Base-by-base conservation (phyloP, 2,797 vertebrate genomes). In the Spinus olivaceus region DNA sequence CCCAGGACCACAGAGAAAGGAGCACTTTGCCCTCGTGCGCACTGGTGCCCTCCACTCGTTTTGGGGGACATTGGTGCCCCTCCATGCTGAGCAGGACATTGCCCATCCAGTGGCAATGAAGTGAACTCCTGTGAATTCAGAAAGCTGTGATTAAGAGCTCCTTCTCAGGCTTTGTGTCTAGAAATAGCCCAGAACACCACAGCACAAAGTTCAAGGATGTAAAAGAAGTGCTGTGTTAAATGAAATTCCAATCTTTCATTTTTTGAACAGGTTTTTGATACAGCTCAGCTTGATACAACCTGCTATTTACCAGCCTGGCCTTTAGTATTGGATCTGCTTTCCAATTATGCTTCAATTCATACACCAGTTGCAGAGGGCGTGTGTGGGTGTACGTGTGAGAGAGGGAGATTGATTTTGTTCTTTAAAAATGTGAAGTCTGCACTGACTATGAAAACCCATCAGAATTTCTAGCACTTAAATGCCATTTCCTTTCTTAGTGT, bases 401-500 rank as follows among this genome's bases (percentile, higher is more conserved):
- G 92, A 78, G 79, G 79, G 89, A 95, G 91, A 96, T 96, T 88
- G 93, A 96, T 95, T 94, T 86, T 92, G 93, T 95, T 95, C 90
- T 95, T 90, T 85, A 73, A 81, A 94, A 95, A 93, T 88, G 86
- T 95, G 94, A 94, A 94, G 86, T 86, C 92, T 96, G 86, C 47
- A 11, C 88, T 93, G 72, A 92, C 70, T 82, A 53, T 92, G 93
- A 96, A 89, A 93, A 87, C 86, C 92, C 83, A 66, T 86, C 86
- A 94, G 81, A 80, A 92, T 88, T 97, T 86, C 90, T 86, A 82
- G 81, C 81, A 33, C 94, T 97, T 85, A 87, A 92, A 66, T 63
- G 12, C 92, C 86, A 85, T 92, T 95, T 94, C 86, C 81, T 77
- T 83, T 88, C 79, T 73, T 67, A 32, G 0, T 32, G 76, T 77